Evolutionary conservation across 2,888 invertebrate species (phyloP), one percentile per base, ranked within the genome.

Genomic region (Drosophila antonietae): DNA sequence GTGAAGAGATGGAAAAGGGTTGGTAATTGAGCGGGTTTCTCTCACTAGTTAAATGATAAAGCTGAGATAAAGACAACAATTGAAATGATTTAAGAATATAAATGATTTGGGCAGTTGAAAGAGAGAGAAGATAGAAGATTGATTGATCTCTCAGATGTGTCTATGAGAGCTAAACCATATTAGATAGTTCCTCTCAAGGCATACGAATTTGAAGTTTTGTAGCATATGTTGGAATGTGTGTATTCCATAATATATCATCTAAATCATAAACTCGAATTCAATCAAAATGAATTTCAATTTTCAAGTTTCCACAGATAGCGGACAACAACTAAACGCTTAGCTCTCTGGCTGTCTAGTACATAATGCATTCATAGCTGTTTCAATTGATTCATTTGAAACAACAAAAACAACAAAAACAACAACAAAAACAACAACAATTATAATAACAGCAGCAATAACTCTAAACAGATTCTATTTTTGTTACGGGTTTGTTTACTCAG

Each of bases 391-490:
- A 58, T 57, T 57, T 57, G 15, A 41, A 49, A 49, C n/a, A 49
- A 49, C 31, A 47, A 33, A 5, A 39, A 28, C 18, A 33, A 33
- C 8, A 37, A 14, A 31, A 41, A 28, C 12, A 53, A 41, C 18
- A 51, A 49, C 31, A 47, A 31, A 5, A 37, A 28, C 18, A 33
- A 33, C 8, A 37, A 14, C 14, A 51, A 41, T 14, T 31, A 33
- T 33, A 4, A 37, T 2, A 37, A 5, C 2, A 63, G 3, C 23
- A 41, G 20, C 44, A 41, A 28, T 10, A 47, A 35, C 20, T 60
- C 55, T 60, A 56, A 72, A 70, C 65, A 35, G 33, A 65, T 56
- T 60, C 72, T 72, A 58, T 73, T 73, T 61, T 23, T 23, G 52
- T 46, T 41, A 23, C 37, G 43, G 18, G 46, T 46, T 33, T 68